Evolutionary conservation across 2,113 vertebrate genomes (phyloP), one percentile per base, ranked within the genome.

Genomic region (Salminus brasiliensis): DNA sequence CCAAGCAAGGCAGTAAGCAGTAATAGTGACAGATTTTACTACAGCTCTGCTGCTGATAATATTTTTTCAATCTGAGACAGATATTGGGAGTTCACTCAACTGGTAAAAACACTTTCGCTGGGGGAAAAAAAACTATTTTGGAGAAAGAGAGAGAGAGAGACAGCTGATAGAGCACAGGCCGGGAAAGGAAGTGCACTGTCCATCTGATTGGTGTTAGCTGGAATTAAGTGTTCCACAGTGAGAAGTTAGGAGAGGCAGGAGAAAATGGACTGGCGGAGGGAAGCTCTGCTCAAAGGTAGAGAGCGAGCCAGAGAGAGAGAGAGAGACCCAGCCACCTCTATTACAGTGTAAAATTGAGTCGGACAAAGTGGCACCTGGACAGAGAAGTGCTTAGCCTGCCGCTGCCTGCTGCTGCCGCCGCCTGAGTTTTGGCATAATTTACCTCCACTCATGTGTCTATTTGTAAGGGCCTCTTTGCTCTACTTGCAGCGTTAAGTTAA

Each of bases 311-410:
- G 60, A 68, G 80, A 74, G 88, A 76, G 82, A 67, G 12, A 66
- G 71, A 62, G 85, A 89, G 89, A 81, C 72, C 82, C 39, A 84
- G 74, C 76, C 63, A 74, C 83, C 91, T 93, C 90, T 88, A 93
- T 93, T 93, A 94, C 89, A 93, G 91, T 91, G 89, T 87, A 92
- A 90, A 92, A 93, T 93, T 90, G 91, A 93, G 89, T 91, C 84
- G 67, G 91, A 81, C 85, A 90, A 91, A 92, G 88, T 91, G 90
- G 90, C 91, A 91, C 88, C 88, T 91, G 89, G 76, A 81, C 62
- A 75, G 79, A 78, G 55, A 45, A 81, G 74, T 69, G 72, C 67
- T 83, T 80, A 72, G 57, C 67, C 66, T 74, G 57, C 76, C 47
- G 65, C 81, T 80, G 71, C 75, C 70, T 52, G 74, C 80, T 66